Conservation (phyloP, 2,888 invertebrate genomes). For the Agrenia bidenticulata region DNA sequence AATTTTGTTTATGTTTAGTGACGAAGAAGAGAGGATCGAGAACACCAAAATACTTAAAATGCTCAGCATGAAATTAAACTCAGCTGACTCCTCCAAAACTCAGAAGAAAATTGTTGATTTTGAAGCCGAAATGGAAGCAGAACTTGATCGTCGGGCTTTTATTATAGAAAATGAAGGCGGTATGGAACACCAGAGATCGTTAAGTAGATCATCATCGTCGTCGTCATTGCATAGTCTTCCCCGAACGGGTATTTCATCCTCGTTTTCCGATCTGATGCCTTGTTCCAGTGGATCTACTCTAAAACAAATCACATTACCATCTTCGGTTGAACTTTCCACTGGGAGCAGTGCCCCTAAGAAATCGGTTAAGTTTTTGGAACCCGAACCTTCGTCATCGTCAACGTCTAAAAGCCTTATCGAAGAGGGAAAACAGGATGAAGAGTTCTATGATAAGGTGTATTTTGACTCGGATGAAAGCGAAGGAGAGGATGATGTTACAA, state of each 20-base stretch:
- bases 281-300: not conserved
- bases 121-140: slow-evolving; percentile 55
- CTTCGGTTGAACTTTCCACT: slow-evolving; percentile 1
- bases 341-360: slow-evolving; percentile 26
- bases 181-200: slow-evolving; percentile 46
- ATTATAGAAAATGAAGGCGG: slow-evolving; percentile 49
- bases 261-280: not conserved
- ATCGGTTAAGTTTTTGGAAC: slow-evolving; percentile 31
- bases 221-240: slow-evolving; percentile 38
- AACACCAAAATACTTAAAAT: slow-evolving; percentile 42
- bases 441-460: slow-evolving; percentile 53
- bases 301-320: too few species aligned
- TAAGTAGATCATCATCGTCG: slow-evolving; percentile 45
- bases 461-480: slow-evolving; percentile 54
- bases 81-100: slow-evolving; percentile 30
- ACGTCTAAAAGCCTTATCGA: not conserved
- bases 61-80: slow-evolving; percentile 30
- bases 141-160: slow-evolving; percentile 51
- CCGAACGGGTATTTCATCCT: not conserved
- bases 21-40: slow-evolving; percentile 47
- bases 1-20: slow-evolving; percentile 27
- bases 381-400: not conserved
- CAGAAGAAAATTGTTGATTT: slow-evolving; percentile 52
- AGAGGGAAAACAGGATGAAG: not conserved
- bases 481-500: slow-evolving; percentile 36